phyloP scores from a whole-genome alignment of 2,113 vertebrate genomes.

The Fregetta grallaria region DNA sequence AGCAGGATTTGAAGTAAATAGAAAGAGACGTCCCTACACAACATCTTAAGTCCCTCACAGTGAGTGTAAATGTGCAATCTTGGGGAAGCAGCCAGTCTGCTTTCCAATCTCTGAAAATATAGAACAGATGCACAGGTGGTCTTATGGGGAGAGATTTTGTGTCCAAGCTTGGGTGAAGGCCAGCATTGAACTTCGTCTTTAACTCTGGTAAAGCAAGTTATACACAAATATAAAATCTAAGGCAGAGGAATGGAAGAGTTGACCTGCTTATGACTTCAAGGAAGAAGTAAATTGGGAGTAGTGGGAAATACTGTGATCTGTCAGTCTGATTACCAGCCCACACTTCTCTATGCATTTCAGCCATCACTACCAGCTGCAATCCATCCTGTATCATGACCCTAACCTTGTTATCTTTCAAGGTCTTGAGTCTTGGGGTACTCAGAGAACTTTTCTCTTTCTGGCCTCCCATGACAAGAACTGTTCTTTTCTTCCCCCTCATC shows the following conservation, averaged over 20 bases:
- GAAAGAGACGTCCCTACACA: background rate
- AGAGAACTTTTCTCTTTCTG: constrained; percentile 36
- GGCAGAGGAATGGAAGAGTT: background rate
- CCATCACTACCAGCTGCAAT: background rate
- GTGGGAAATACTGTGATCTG: constrained; percentile 11
- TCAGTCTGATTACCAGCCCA: constrained; percentile 28
- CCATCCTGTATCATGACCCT: background rate
- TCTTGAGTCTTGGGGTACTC: constrained; percentile 6
- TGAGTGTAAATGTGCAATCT: background rate
- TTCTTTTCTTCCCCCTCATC: constrained; percentile 62
- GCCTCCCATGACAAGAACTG: constrained; percentile 18
- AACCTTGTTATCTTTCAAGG: background rate
- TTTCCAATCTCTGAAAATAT: background rate
- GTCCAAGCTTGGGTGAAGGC: background rate
- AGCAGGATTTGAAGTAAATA: background rate
- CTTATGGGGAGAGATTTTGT: background rate
- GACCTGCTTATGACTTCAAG: constrained; percentile 30
- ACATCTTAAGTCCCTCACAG: background rate
- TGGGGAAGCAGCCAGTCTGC: background rate
- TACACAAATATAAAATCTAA: background rate
- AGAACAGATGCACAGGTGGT: background rate
- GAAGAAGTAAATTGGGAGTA: constrained; percentile 18
- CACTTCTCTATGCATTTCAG: background rate
- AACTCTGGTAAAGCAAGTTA: background rate
- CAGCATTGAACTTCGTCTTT: background rate